These are phyloP conservation scores for Archips crataeganus DNA, from an alignment of 2,888 invertebrate genomes.

Conservation along the genomic window DNA sequence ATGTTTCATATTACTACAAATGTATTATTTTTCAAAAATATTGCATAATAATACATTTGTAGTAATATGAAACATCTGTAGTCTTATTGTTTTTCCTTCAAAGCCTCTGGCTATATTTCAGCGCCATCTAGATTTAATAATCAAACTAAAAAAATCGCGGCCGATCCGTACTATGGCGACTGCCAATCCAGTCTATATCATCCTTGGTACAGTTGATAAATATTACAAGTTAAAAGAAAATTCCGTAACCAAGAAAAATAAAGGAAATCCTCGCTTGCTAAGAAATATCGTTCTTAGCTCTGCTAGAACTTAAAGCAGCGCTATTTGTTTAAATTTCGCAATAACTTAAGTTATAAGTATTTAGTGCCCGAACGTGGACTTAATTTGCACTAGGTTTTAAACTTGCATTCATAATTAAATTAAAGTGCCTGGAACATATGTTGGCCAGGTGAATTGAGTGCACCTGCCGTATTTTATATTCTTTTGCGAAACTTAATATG, in stretches of 20 bases:
- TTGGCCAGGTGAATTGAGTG: conserved; percentile 73
- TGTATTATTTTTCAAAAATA: too few relatives aligned
- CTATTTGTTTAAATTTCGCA: conserved; percentile 39
- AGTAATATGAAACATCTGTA: too few relatives aligned
- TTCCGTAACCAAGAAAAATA: conserved; percentile 9
- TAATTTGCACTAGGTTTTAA: conserved; percentile 53
- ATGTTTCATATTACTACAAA: too few relatives aligned
- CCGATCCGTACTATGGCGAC: too few relatives aligned
- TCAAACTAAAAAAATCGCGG: too few relatives aligned
- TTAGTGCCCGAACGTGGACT: conserved; percentile 49
- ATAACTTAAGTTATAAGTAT: conserved; percentile 42
- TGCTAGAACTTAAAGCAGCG: conserved; percentile 25
- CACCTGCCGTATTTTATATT: conserved; percentile 76
- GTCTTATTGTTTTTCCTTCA: too few relatives aligned
- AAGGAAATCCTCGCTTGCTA: conserved; percentile 25
- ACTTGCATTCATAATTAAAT: conserved; percentile 67
- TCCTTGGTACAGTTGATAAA: too few relatives aligned
- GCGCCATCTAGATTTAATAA: too few relatives aligned
- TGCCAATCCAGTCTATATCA: too few relatives aligned
- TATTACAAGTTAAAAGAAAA: conserved; percentile 20
- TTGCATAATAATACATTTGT: too few relatives aligned
- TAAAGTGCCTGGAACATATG: conserved; percentile 72
- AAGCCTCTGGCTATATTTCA: too few relatives aligned
- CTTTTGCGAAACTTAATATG: conserved; percentile 79
- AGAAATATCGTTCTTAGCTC: conserved; percentile 29